phyloP scores from a whole-genome alignment of 2,888 invertebrate genomes.

The Drosophila falleni region DNA sequence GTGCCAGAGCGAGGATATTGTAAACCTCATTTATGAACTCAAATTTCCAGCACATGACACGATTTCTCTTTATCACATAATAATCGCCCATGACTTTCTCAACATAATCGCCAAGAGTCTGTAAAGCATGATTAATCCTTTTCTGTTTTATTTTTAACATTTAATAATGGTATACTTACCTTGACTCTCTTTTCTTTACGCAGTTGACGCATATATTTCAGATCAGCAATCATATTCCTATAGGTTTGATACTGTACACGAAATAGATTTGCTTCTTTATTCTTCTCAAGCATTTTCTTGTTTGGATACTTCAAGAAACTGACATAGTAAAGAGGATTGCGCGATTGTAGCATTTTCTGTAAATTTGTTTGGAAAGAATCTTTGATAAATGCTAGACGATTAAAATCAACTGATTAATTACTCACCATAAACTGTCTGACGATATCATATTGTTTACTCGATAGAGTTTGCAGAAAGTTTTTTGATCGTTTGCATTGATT shows the following conservation, averaged over 20 bases:
- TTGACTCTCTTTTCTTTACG: conserved; percentile 60
- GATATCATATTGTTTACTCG: conserved; percentile 72
- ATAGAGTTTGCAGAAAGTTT: conserved; percentile 57
- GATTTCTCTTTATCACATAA: conserved; percentile 80
- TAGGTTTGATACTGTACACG: conserved; percentile 82
- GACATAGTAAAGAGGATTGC: conserved; percentile 81
- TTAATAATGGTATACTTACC: conserved; percentile 45
- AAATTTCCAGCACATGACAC: conserved; percentile 84
- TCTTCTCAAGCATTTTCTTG: conserved; percentile 60
- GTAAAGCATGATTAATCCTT: neutral
- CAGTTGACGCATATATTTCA: conserved; percentile 67
- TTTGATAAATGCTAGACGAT: neutral
- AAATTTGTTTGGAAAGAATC: neutral
- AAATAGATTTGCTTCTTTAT: conserved; percentile 74
- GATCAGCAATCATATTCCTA: conserved; percentile 79
- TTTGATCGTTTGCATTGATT: conserved; percentile 75
- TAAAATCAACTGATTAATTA: neutral
- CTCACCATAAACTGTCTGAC: conserved; percentile 78
- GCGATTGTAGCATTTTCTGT: conserved; percentile 84
- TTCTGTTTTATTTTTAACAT: no score
- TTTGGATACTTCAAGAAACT: conserved; percentile 74
- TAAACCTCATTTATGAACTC: conserved; percentile 84
- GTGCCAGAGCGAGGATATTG: conserved; percentile 78
- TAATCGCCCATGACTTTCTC: conserved; percentile 83
- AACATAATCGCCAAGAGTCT: conserved; percentile 65